Conservation (phyloP, 2,113 vertebrate species). For the Dipodomys ordii region DNA sequence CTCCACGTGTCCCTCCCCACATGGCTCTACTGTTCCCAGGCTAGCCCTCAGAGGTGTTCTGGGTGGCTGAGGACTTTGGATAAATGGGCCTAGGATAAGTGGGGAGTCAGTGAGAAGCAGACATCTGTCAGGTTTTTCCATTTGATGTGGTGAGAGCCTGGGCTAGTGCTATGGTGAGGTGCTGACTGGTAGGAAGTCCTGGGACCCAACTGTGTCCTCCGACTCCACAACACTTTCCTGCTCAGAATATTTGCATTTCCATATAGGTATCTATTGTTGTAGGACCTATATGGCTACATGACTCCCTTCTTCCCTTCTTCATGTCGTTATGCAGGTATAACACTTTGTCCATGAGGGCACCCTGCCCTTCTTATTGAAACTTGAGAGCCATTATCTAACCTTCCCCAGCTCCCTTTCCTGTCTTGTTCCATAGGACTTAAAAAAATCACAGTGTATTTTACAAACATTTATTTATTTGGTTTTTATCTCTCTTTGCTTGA, state of each 20-base stretch:
- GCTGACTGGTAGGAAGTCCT: background rate
- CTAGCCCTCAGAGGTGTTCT: too few relatives aligned
- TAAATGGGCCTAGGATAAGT: fast-evolving
- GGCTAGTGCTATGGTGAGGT: background rate
- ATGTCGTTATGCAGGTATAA: background rate
- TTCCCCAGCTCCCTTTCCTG: background rate
- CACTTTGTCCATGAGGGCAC: too few relatives aligned
- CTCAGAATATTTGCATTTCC: background rate
- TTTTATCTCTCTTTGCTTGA: background rate
- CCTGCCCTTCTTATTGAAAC: background rate
- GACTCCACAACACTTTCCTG: background rate
- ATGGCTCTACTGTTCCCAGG: background rate
- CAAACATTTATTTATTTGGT: background rate
- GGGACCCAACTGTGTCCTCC: background rate
- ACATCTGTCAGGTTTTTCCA: background rate
- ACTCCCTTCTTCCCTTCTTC: background rate
- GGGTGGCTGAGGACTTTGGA: background rate
- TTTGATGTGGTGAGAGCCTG: background rate
- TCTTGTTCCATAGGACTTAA: background rate
- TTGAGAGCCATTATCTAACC: fast-evolving
- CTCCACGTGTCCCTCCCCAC: too few relatives aligned
- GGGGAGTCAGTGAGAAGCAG: fast-evolving
- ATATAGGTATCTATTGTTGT: too few relatives aligned
- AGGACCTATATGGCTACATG: background rate
- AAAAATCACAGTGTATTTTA: background rate